A percentile compares a stretch with the other conserved stretches of the same genome.
Evolutionary conservation across 2,113 vertebrate genomes (phyloP).

Genomic region (Ploceus nigricollis): DNA sequence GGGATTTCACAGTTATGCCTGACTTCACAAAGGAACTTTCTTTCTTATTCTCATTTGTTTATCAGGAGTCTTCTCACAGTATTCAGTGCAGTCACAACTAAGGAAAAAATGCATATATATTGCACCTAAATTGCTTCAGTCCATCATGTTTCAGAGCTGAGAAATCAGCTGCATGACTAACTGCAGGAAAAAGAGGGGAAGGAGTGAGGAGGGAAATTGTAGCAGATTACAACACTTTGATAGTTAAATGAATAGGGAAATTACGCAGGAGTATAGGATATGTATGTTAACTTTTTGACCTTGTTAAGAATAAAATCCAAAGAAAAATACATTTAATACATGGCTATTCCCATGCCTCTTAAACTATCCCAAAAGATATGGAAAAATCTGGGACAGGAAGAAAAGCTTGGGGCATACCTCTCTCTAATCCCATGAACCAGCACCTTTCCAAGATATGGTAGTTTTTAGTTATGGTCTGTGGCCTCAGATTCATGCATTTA

Average conservation of each 20-base stretch:
- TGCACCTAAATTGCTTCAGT: background rate
- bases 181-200: background rate
- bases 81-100: background rate
- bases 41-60: background rate
- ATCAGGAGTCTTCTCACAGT: background rate
- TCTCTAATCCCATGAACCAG: background rate
- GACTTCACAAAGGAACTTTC: background rate
- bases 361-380: background rate
- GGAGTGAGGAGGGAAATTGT: background rate
- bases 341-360: background rate
- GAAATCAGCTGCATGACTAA: background rate
- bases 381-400: background rate
- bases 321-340: background rate
- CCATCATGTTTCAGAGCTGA: background rate
- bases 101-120: background rate
- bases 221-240: background rate
- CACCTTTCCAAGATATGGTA: accelerated
- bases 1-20: background rate
- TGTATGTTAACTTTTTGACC: background rate
- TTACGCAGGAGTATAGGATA: background rate
- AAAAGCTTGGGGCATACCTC: accelerated
- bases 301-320: background rate
- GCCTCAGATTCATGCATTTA: background rate
- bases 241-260: background rate
- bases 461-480: background rate